Percentiles rank a stretch among this genome's conserved stretches.
phyloP scores from a whole-genome alignment of 2,113 vertebrate genomes.

The Talpa occidentalis region DNA sequence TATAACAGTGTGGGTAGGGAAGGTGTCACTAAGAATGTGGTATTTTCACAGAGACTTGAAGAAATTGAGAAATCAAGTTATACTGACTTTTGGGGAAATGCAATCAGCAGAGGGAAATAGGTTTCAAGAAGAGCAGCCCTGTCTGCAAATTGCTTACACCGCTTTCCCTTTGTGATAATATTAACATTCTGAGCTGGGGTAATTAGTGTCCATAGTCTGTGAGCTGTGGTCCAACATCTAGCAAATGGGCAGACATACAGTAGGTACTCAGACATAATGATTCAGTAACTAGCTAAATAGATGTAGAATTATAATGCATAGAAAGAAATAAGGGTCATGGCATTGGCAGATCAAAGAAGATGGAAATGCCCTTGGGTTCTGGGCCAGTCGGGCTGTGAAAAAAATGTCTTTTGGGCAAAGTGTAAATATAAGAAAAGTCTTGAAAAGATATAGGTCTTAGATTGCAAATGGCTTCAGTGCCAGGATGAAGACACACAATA shows the following conservation, averaged over 20 bases:
- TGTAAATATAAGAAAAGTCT: background rate
- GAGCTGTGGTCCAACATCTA: background rate
- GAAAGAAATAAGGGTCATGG: background rate
- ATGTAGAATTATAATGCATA: background rate
- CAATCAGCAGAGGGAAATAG: background rate
- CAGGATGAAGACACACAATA: background rate
- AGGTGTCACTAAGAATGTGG: background rate
- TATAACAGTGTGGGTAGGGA: background rate
- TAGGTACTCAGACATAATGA: background rate
- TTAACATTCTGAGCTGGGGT: background rate
- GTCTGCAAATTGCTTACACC: background rate
- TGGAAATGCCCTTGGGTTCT: background rate
- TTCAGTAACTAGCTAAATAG: background rate
- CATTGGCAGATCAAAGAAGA: background rate
- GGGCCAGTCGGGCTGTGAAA: background rate
- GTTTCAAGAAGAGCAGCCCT: background rate
- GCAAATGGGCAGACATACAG: background rate
- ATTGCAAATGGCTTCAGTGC: background rate
- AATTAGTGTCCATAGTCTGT: background rate
- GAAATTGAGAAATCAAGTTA: background rate
- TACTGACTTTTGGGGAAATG: background rate
- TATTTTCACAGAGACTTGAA: background rate
- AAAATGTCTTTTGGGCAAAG: background rate
- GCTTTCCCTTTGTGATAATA: rapidly evolving
- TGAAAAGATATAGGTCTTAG: background rate